These are phyloP conservation scores for Apis laboriosa DNA, from an alignment of 1,140 invertebrate genomes.

Conservation along the genomic window DNA sequence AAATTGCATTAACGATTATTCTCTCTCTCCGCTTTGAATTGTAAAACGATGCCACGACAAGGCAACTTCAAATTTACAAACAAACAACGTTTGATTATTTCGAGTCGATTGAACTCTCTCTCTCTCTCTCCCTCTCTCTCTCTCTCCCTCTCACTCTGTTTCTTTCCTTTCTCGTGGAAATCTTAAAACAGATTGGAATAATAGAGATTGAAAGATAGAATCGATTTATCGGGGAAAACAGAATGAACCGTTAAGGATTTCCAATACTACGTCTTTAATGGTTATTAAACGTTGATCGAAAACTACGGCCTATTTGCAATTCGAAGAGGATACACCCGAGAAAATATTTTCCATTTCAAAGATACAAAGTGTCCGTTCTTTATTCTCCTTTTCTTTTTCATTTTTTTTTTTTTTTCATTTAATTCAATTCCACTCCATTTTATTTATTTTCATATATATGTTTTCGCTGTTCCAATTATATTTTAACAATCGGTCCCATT, in stretches of 20 bases:
- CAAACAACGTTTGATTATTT: not conserved
- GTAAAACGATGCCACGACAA: not conserved
- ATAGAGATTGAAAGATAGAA: not conserved
- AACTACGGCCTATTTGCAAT: no score
- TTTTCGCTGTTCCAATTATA: not conserved
- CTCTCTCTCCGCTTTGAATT: not conserved
- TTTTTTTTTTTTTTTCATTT: no score
- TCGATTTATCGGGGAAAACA: not conserved
- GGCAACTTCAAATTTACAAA: not conserved
- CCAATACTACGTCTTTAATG: not conserved
- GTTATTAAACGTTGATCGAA: not conserved
- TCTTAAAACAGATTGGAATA: not conserved
- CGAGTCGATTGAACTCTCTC: not conserved
- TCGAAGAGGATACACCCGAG: no score
- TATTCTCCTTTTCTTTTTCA: not conserved
- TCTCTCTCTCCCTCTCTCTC: not conserved
- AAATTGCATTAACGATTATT: not conserved
- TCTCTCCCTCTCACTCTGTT: no score
- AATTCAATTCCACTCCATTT: no score
- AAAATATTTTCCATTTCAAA: conserved; percentile 3
- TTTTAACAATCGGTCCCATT: not conserved
- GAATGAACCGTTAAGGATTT: not conserved
- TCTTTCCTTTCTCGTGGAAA: not conserved
- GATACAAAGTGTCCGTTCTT: not conserved
- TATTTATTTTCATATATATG: not conserved